Conservation (phyloP, 2,797 vertebrate species). For the Melanotaenia pygmaea region DNA sequence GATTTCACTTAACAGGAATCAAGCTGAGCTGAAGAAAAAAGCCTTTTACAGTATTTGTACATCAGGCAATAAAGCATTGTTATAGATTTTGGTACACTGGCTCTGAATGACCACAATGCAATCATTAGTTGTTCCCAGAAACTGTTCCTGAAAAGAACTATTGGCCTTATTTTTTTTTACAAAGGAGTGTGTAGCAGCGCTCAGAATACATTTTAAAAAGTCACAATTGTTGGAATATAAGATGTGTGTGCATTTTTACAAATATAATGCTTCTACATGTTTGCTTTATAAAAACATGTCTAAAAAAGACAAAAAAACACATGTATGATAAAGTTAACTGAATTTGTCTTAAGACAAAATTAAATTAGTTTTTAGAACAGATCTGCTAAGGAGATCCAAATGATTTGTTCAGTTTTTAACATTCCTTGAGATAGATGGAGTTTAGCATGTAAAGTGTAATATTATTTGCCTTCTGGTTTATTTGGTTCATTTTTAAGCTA, state of each 20-base stretch:
- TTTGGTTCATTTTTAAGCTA: too few species aligned
- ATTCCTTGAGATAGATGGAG: too few species aligned
- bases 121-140: conserved; percentile 13
- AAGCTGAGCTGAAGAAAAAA: background rate
- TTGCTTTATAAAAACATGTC: too few species aligned
- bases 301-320: too few species aligned
- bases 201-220: background rate
- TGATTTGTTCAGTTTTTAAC: too few species aligned
- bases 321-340: too few species aligned
- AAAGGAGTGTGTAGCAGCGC: background rate
- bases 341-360: too few species aligned
- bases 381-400: too few species aligned
- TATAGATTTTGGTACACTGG: background rate
- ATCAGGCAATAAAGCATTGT: background rate
- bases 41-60: conserved; percentile 10
- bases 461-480: too few species aligned
- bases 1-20: background rate
- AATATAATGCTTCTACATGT: background rate
- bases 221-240: background rate
- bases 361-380: too few species aligned
- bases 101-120: background rate
- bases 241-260: background rate
- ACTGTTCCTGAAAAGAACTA: background rate
- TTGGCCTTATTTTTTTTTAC: conserved; percentile 1
- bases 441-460: too few species aligned